phyloP scores from a whole-genome alignment of 1,140 invertebrate genomes.

The Episyrphus balteatus region DNA sequence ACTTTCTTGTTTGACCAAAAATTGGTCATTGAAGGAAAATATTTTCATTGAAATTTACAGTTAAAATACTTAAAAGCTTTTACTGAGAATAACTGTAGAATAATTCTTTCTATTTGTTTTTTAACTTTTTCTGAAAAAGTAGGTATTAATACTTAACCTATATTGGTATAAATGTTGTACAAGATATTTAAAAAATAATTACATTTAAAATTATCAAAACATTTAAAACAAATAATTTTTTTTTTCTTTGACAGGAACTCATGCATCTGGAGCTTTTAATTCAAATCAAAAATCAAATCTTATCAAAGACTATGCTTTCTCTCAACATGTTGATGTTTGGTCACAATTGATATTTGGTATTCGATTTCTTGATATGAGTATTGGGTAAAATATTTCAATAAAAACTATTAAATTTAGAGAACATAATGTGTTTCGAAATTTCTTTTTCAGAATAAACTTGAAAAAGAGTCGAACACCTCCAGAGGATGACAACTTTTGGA shows the following conservation, averaged over 20 bases:
- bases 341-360: conserved; percentile 68
- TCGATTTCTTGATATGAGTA: conserved; percentile 66
- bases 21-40: too few species aligned
- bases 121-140: too few species aligned
- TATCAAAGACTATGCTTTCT: conserved; percentile 39
- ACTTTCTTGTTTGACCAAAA: too few species aligned
- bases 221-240: too few species aligned
- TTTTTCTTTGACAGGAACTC: conserved; percentile 45
- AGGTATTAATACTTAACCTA: too few species aligned
- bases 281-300: conserved; percentile 29
- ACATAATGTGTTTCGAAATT: not conserved
- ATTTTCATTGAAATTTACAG: too few species aligned
- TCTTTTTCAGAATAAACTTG: conserved; percentile 13
- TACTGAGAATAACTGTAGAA: too few species aligned
- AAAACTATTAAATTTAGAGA: not conserved
- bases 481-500: conserved; percentile 39
- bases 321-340: conserved; percentile 68
- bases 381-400: conserved; percentile 40
- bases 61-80: too few species aligned
- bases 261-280: conserved; percentile 53
- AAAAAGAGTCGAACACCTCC: conserved; percentile 10
- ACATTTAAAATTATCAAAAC: too few species aligned
- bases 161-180: too few species aligned
- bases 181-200: too few species aligned
- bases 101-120: too few species aligned